Evolutionary conservation across 2,888 invertebrate genomes (phyloP).

Genomic region (Norana najaformis): DNA sequence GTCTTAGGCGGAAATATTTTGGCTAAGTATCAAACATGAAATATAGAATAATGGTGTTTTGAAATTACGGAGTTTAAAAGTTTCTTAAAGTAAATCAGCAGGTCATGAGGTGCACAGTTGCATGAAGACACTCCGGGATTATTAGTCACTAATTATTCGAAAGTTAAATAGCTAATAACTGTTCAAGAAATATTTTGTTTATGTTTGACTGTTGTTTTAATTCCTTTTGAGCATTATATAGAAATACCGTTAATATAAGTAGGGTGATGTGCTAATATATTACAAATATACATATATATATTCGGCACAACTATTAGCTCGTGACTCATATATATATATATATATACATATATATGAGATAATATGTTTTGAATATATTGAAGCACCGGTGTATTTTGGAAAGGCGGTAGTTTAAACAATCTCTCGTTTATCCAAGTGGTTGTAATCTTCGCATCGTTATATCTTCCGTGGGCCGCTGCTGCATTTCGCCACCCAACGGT

Average conservation of each 20-base stretch:
- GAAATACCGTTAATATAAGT: background rate
- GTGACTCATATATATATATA: too few relatives aligned
- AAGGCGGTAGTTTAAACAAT: background rate
- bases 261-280: background rate
- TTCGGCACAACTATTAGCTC: background rate
- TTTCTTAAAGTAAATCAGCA: background rate
- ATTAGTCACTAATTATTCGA: background rate
- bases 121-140: background rate
- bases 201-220: background rate
- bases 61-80: too few relatives aligned
- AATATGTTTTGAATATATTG: background rate
- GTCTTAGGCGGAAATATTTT: too few relatives aligned
- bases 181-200: background rate
- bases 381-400: background rate
- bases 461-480: background rate
- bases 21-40: background rate
- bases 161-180: background rate
- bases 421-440: slow-evolving; percentile 1
- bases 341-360: background rate
- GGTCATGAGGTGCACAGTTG: background rate
- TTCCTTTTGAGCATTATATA: background rate
- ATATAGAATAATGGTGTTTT: background rate
- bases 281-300: background rate
- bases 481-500: background rate
- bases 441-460: slow-evolving; percentile 13